Conservation (phyloP, 37 sponge, comb jelly and placozoan species). For the Petrosia ficiformis region DNA sequence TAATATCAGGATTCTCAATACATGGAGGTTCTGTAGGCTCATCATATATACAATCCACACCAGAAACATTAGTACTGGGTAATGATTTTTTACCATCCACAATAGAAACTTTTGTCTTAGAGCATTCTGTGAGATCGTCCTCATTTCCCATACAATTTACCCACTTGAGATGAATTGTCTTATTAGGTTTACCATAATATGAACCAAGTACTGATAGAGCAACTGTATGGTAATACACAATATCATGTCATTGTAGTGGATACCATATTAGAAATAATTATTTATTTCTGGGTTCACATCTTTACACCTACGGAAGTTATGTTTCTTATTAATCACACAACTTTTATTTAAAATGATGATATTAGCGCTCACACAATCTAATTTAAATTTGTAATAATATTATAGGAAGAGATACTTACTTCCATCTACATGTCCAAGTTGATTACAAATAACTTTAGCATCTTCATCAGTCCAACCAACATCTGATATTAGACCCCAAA, state of each 20-base stretch:
- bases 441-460: constrained; percentile 45
- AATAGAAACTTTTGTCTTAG: neutral
- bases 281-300: too few relatives aligned
- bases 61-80: neutral
- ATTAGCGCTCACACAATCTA: too few relatives aligned
- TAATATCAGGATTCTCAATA: neutral
- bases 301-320: too few relatives aligned
- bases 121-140: neutral
- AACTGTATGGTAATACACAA: too few relatives aligned
- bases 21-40: neutral
- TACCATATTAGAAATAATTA: neutral
- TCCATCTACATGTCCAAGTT: constrained; percentile 14
- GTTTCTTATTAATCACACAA: too few relatives aligned
- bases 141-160: constrained; percentile 1
- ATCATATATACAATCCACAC: neutral
- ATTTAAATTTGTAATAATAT: too few relatives aligned
- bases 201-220: neutral
- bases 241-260: too few relatives aligned
- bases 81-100: neutral
- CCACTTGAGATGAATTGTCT: constrained; percentile 1
- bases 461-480: constrained; percentile 34
- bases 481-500: constrained; percentile 48
- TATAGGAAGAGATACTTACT: too few relatives aligned
- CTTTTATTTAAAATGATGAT: too few relatives aligned
- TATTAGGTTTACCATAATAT: constrained; percentile 4